Evolutionary conservation across 2,888 invertebrate genomes (phyloP), one percentile per base, ranked within the genome.

Genomic region (Zygaena filipendulae): DNA sequence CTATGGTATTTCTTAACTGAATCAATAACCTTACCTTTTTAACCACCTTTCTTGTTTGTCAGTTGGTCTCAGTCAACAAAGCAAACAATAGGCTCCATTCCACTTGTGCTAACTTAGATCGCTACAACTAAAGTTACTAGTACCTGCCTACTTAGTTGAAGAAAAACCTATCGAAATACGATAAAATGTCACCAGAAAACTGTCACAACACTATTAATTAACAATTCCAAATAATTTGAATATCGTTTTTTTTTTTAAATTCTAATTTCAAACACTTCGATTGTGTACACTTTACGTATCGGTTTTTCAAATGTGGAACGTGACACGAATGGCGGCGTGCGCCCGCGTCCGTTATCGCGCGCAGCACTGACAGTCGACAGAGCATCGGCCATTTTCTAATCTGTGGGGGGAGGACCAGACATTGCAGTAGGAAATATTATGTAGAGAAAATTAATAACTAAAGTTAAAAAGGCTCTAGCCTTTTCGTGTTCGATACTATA

Each of bases 391-490:
- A 67, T 71, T 70, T 74, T 68, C 68, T 60, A 44, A 33, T 43
- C 42, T 48, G 53, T 59, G 63, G 71, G 58, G 69, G 72, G 68
- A 62, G 62, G 52, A 50, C 47, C n/a, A n/a, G n/a, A 44, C 48
- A 50, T 48, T 54, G 52, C 59, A 63, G 60, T 60, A 58, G 67
- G 64, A 67, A 64, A 67, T 62, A 63, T 61, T n/a, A 60, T 49
- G 49, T 52, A 57, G 58, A 61, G 64, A 52, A 52, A 56, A 61
- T 35, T n/a, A n/a, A n/a, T n/a, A n/a, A n/a, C n/a, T n/a, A n/a
- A n/a, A n/a, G n/a, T n/a, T n/a, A n/a, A n/a, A n/a, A n/a, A n/a
- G n/a, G n/a, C n/a, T n/a, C n/a, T n/a, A n/a, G n/a, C n/a, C n/a
- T n/a, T n/a, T n/a, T n/a, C n/a, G n/a, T n/a, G n/a, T n/a, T n/a